phyloP scores from a whole-genome alignment of 37 sponge, comb jelly and placozoan species.

The Mnemiopsis leidyi region DNA sequence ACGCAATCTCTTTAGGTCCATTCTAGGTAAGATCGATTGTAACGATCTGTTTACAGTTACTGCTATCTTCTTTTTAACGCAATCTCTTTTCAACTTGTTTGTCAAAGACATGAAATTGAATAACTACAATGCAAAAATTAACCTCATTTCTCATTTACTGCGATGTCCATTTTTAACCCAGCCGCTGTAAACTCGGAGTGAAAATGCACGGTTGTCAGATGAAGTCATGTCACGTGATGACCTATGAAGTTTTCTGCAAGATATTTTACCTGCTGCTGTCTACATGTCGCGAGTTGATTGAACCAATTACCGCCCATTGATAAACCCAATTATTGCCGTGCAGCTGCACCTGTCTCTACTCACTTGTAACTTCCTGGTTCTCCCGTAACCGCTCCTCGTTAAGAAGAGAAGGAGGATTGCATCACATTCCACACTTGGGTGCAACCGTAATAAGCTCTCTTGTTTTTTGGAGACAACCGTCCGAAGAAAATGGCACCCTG shows the following conservation, averaged over 20 bases:
- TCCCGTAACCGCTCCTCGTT: neutral
- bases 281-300: neutral
- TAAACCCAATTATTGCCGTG: neutral
- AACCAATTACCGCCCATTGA: neutral
- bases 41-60: too few relatives aligned
- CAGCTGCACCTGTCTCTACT: neutral
- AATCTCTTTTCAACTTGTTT: too few relatives aligned
- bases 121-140: too few relatives aligned
- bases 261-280: neutral
- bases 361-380: neutral
- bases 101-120: too few relatives aligned
- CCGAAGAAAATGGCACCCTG: too few relatives aligned
- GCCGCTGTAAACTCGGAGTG: neutral
- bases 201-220: neutral
- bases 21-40: neutral
- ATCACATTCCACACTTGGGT: neutral
- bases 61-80: too few relatives aligned
- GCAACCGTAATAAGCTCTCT: neutral
- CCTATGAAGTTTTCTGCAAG: neutral
- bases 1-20: slow-evolving; percentile 89
- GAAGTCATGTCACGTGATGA: neutral
- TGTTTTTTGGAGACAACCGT: too few relatives aligned
- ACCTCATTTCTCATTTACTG: neutral
- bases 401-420: neutral
- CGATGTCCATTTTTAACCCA: neutral